These are phyloP conservation scores for Ranitomeya variabilis DNA, from an alignment of 2,113 vertebrate species.

Conservation along the genomic window DNA sequence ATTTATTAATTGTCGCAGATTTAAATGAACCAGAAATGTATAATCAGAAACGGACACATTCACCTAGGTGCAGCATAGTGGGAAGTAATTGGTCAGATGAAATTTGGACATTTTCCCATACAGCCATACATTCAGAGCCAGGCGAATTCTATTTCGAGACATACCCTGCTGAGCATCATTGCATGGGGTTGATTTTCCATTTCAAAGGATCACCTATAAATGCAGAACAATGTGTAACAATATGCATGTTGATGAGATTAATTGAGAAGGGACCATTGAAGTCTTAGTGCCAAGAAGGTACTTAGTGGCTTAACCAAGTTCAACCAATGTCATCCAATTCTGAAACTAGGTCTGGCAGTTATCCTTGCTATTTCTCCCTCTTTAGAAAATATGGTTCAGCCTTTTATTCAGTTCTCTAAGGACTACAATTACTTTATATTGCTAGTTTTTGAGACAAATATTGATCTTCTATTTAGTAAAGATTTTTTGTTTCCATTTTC, in stretches of 20 bases:
- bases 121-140: constrained; percentile 34
- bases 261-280: constrained; percentile 49
- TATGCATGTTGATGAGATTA: constrained; percentile 53
- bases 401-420: constrained; percentile 20
- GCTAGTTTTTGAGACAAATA: not conserved
- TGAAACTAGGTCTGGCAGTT: constrained; percentile 51
- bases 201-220: constrained; percentile 54
- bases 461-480: constrained; percentile 18
- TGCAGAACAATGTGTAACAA: constrained; percentile 42
- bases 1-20: constrained; percentile 24
- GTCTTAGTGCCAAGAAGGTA: constrained; percentile 27
- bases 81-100: constrained; percentile 36
- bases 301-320: constrained; percentile 54
- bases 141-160: constrained; percentile 51
- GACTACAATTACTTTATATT: not conserved
- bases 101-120: constrained; percentile 44
- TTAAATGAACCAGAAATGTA: not conserved
- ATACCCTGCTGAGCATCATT: constrained; percentile 40
- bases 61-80: constrained; percentile 47
- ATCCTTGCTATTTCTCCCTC: constrained; percentile 4
- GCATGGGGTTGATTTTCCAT: constrained; percentile 45
- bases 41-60: constrained; percentile 29
- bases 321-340: constrained; percentile 56
- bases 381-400: constrained; percentile 16
- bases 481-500: not conserved